These are phyloP conservation scores for Petrophora chlorosata DNA, from an alignment of 2,888 invertebrate genomes.

Conservation along the genomic window DNA sequence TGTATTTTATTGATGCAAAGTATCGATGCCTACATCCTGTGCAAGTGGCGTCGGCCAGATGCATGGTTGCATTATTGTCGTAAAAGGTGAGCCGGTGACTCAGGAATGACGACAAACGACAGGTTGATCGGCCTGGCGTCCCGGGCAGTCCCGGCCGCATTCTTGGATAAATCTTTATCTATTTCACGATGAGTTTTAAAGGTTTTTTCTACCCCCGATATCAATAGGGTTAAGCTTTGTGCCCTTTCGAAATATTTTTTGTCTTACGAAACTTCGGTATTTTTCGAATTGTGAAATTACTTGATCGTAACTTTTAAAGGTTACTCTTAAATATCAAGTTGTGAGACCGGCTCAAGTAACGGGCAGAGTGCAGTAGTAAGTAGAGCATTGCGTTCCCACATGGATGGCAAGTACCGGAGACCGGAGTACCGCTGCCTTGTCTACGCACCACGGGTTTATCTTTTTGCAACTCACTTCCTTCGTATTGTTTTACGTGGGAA, in stretches of 20 bases:
- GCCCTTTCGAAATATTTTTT: neutral
- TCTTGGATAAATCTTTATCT: constrained; percentile 57
- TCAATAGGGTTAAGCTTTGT: neutral
- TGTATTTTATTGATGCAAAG: neutral
- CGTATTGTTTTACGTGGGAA: constrained; percentile 55
- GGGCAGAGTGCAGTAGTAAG: constrained; percentile 59
- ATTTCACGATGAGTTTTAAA: constrained; percentile 26
- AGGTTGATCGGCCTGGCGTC: constrained; percentile 36
- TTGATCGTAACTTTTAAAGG: constrained; percentile 18
- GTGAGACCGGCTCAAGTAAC: constrained; percentile 50
- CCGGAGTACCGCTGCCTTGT: constrained; percentile 60
- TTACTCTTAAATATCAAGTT: constrained; percentile 31
- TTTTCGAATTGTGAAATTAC: constrained; percentile 21
- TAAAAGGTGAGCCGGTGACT: constrained; percentile 50
- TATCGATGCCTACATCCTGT: constrained; percentile 28
- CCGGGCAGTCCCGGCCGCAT: constrained; percentile 50
- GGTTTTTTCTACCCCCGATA: neutral
- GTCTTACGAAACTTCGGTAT: constrained; percentile 1
- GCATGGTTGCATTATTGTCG: constrained; percentile 40
- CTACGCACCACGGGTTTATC: constrained; percentile 62
- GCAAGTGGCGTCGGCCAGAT: constrained; percentile 33
- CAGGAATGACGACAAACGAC: constrained; percentile 47
- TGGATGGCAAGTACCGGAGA: constrained; percentile 55
- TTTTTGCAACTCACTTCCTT: constrained; percentile 63
- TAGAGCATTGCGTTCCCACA: constrained; percentile 78